phyloP scores from a whole-genome alignment of 2,797 vertebrate species.

The Cirrhinus molitorella region DNA sequence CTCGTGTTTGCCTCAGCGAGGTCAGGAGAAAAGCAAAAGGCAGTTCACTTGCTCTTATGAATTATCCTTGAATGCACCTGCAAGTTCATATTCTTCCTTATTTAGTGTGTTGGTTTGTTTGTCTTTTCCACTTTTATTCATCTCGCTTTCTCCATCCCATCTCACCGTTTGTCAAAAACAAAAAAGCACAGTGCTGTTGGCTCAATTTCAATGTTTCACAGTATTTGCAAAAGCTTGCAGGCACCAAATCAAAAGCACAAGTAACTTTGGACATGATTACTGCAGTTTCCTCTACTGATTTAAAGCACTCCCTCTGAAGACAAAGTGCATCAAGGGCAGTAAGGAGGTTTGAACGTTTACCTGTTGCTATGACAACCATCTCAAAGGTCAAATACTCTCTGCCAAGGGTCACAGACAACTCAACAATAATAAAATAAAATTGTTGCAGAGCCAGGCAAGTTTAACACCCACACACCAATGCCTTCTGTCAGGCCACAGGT shows the following conservation, averaged over 20 bases:
- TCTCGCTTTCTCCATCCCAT: neutral
- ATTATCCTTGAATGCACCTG: neutral
- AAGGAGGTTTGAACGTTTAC: neutral
- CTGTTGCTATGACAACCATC: conserved; percentile 21
- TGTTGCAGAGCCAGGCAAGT: neutral
- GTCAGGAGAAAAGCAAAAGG: neutral
- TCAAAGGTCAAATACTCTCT: conserved; percentile 17
- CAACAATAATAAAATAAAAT: neutral
- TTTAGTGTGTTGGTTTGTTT: neutral
- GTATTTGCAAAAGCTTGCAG: neutral
- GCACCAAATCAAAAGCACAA: neutral
- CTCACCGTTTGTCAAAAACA: neutral
- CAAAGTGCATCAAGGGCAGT: conserved; percentile 10
- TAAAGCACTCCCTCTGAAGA: neutral
- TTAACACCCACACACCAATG: neutral
- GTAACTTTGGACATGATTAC: neutral
- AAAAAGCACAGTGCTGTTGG: neutral
- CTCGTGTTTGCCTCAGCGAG: neutral
- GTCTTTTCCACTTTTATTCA: conserved; percentile 2
- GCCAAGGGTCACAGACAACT: neutral
- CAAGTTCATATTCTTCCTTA: neutral
- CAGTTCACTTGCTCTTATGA: neutral
- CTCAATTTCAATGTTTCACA: neutral
- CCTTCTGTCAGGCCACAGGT: neutral
- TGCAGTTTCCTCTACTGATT: neutral